phyloP scores from a whole-genome alignment of 2,888 invertebrate genomes.

The Meta bourneti region DNA sequence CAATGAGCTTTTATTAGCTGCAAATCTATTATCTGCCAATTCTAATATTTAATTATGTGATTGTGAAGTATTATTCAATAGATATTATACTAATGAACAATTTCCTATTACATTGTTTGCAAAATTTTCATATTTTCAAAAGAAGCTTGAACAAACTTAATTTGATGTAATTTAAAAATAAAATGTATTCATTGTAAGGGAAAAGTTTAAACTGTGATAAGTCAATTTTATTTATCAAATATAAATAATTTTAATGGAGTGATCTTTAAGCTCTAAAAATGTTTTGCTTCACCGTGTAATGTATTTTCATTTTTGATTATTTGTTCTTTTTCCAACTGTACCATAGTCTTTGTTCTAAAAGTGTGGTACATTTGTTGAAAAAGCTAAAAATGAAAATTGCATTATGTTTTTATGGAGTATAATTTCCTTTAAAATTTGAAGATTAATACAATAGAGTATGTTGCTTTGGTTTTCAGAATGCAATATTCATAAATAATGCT shows the following conservation, averaged over 20 bases:
- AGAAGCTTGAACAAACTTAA: too few relatives aligned
- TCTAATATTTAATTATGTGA: neutral
- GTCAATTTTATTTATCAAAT: neutral
- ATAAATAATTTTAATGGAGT: neutral
- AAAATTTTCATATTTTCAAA: too few relatives aligned
- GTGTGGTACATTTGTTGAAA: slow-evolving; percentile 29
- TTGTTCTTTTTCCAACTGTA: slow-evolving; percentile 6
- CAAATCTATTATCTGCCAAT: slow-evolving; percentile 15
- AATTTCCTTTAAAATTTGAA: slow-evolving; percentile 13
- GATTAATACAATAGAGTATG: slow-evolving; percentile 6
- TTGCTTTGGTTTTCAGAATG: neutral
- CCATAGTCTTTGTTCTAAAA: slow-evolving; percentile 23
- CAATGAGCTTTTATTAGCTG: slow-evolving; percentile 37
- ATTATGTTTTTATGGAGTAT: slow-evolving; percentile 1
- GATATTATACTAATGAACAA: neutral
- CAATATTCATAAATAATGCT: neutral
- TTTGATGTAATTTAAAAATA: too few relatives aligned
- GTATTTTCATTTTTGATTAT: neutral
- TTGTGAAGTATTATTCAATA: neutral
- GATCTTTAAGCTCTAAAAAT: neutral
- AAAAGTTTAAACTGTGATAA: neutral
- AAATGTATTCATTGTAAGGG: too few relatives aligned
- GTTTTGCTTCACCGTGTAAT: neutral
- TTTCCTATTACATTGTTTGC: neutral
- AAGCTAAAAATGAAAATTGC: slow-evolving; percentile 21